phyloP scores from a whole-genome alignment of 2,888 invertebrate genomes.

The Eudemis profundana region DNA sequence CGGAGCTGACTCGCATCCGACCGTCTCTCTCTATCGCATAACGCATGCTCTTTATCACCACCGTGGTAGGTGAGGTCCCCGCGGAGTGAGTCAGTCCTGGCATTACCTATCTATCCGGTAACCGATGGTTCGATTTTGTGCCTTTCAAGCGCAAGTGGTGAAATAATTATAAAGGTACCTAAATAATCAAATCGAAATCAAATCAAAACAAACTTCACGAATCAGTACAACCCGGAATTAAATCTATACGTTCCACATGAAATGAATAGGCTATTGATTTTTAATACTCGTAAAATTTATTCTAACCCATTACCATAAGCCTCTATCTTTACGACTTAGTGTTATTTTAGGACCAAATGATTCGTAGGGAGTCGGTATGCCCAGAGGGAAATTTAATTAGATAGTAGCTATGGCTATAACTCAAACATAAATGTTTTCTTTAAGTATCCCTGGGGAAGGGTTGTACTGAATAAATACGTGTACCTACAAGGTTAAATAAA shows the following conservation, averaged over 20 bases:
- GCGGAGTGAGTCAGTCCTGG: too few species aligned
- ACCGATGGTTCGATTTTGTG: too few species aligned
- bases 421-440: conserved; percentile 45
- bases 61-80: too few species aligned
- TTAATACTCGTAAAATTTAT: conserved; percentile 44
- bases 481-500: neutral
- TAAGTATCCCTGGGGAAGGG: conserved; percentile 43
- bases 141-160: too few species aligned
- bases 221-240: conserved; percentile 3
- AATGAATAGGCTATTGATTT: conserved; percentile 43
- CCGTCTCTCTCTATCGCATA: too few species aligned
- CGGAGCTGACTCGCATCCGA: too few species aligned
- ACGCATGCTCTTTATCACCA: too few species aligned
- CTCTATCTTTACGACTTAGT: conserved; percentile 59
- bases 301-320: conserved; percentile 47
- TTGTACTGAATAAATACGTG: conserved; percentile 36
- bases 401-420: conserved; percentile 46
- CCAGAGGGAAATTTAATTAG: conserved; percentile 58
- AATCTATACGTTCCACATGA: conserved; percentile 29
- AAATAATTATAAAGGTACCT: too few species aligned
- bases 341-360: conserved; percentile 68
- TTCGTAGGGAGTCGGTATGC: conserved; percentile 52
- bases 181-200: too few species aligned
- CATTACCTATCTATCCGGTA: too few species aligned
- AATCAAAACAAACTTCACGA: neutral